These are phyloP conservation scores for Eupithecia centaureata DNA, from an alignment of 2,888 invertebrate species.

Conservation along the genomic window DNA sequence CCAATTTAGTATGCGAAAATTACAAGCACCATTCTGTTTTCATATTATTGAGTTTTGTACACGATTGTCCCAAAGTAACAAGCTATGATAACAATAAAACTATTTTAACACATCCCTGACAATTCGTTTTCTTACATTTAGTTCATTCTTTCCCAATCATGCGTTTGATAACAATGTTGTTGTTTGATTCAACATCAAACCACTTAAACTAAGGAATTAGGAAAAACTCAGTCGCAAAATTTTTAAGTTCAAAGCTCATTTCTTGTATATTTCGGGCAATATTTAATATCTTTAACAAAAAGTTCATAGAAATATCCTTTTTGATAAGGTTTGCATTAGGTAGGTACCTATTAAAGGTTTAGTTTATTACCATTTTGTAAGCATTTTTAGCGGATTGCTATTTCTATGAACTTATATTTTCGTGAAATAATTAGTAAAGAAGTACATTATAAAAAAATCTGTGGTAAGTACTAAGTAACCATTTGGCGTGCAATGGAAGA, in stretches of 20 bases:
- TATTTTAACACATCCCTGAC: conserved; percentile 35
- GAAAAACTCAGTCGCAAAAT: conserved; percentile 63
- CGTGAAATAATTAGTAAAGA: neutral
- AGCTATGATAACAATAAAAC: conserved; percentile 44
- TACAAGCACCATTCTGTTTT: conserved; percentile 27
- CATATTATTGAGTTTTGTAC: conserved; percentile 23
- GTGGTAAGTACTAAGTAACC: neutral
- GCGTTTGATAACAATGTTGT: neutral
- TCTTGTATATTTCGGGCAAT: conserved; percentile 8
- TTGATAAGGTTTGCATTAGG: neutral
- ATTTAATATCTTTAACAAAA: neutral
- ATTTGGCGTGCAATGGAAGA: conserved; percentile 21
- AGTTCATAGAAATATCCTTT: neutral
- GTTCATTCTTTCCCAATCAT: neutral
- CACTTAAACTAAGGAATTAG: conserved; percentile 33
- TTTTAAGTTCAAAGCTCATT: conserved; percentile 59
- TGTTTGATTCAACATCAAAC: neutral
- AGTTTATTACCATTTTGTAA: too few species aligned
- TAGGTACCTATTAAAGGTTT: neutral
- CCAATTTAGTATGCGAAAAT: neutral
- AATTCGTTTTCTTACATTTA: neutral
- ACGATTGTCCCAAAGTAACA: conserved; percentile 28
- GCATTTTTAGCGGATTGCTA: neutral
- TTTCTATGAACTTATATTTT: neutral
- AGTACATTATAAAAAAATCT: neutral